Base-by-base conservation (phyloP, 2,888 invertebrate species). In the Prenolepis imparis region DNA sequence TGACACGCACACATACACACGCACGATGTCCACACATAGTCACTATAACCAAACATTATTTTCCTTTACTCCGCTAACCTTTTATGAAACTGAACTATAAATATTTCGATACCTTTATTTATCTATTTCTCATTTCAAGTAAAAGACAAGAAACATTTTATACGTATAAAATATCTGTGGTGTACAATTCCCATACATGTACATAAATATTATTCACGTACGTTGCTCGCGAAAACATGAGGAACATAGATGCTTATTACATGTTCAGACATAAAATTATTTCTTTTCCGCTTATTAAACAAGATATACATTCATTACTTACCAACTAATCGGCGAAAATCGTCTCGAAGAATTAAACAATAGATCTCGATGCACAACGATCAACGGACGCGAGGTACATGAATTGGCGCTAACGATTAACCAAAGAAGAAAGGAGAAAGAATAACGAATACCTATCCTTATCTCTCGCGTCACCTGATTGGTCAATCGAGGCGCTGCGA, bases 291-390 rank as follows among this genome's bases (percentile, higher is more conserved):
- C 15, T 63, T 39, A 21, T 4, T n/a, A 36, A 63, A 41, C 64
- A 21, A 21, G 21, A 64, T 28, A 2, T 28, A 3, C 28, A 28
- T 28, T 2, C 28, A 28, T 64, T 21, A 64, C 21, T 64, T 39
- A 39, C 36, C 12, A 39, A 64, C 2, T 52, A 1, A 21, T 21
- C 21, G n/a, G 21, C 15, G 39, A 64, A 64, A 41, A 64, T 36
- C 63, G 36, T 64, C 39, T 64, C 39, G 21, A 39, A 21, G 64
- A 21, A 64, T 41, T 32, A 86, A 64, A 63, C 28, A 28, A 28
- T 28, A 28, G 3, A 63, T 84, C 75, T 83, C 18, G n/a, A n/a
- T n/a, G 8, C 8, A 2, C n/a, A n/a, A 6, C 52, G 52, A 3
- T 28, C 28, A 28, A 3, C 28, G 28, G 48, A 18, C 5, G 5